These are phyloP conservation scores for Spilogale gracilis DNA, from an alignment of 2,113 vertebrate species.

Conservation along the genomic window DNA sequence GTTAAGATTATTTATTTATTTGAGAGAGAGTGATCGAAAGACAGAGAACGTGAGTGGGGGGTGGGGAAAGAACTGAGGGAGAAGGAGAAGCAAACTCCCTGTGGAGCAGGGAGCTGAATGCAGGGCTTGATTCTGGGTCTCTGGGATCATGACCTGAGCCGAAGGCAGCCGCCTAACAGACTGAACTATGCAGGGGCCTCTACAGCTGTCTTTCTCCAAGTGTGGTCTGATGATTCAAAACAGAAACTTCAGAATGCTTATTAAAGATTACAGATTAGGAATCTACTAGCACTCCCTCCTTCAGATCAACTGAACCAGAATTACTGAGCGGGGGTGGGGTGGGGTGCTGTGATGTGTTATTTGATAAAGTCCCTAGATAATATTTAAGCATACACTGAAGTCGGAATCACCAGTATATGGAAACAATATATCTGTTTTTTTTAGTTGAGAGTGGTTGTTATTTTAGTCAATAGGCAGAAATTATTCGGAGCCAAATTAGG, in stretches of 20 bases:
- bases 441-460: background rate
- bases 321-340: background rate
- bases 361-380: background rate
- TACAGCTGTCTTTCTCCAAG: background rate
- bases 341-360: background rate
- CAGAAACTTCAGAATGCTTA: background rate
- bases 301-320: background rate
- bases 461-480: background rate
- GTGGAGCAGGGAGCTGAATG: no score
- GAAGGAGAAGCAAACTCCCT: no score
- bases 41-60: no score
- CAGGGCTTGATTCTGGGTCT: no score
- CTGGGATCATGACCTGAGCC: no score
- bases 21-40: no score
- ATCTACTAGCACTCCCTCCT: background rate
- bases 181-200: no score
- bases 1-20: no score
- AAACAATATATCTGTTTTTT: background rate
- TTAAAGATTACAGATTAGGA: background rate
- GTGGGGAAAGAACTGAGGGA: no score
- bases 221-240: slow-evolving; percentile 2
- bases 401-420: background rate
- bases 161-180: no score
- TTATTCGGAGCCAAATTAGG: background rate
- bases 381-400: background rate